Percentiles rank a stretch among this genome's conserved stretches.
Conservation (phyloP, 1,140 invertebrate genomes). For the Heterodera schachtii region DNA sequence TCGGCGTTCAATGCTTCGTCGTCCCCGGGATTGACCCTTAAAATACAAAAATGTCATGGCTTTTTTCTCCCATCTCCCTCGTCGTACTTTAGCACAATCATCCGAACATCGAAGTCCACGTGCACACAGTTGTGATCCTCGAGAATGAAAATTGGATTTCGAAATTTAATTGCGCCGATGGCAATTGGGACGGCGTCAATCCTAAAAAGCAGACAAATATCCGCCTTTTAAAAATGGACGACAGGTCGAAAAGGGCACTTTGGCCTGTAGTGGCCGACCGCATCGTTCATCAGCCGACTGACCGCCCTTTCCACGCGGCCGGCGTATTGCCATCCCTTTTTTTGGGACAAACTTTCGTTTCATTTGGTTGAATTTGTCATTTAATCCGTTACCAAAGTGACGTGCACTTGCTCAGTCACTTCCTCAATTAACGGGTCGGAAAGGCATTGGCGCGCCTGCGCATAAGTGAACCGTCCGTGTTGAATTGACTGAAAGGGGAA, state of each 20-base stretch:
- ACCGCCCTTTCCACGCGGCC: slow-evolving; percentile 14
- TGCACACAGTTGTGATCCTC: slow-evolving; percentile 29
- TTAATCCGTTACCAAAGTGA: slow-evolving; percentile 13
- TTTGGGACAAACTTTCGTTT: not conserved
- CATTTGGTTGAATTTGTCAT: too few relatives aligned
- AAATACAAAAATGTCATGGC: not conserved
- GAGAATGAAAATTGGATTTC: slow-evolving; percentile 15
- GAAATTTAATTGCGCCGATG: slow-evolving; percentile 10
- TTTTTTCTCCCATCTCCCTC: not conserved
- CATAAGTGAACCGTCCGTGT: not conserved
- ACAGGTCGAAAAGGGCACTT: not conserved
- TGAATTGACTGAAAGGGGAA: not conserved
- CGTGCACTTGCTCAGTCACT: slow-evolving; percentile 9
- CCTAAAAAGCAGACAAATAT: not conserved
- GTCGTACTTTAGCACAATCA: slow-evolving; percentile 19
- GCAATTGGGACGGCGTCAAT: slow-evolving; percentile 21
- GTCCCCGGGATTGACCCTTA: slow-evolving; percentile 14
- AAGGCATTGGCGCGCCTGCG: slow-evolving; percentile 3
- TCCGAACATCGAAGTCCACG: slow-evolving; percentile 23
- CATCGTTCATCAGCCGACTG: not conserved
- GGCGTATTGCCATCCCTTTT: slow-evolving; percentile 25
- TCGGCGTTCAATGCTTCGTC: not conserved
- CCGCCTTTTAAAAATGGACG: not conserved
- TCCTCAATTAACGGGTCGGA: slow-evolving; percentile 21
- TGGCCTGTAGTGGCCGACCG: slow-evolving; percentile 13